phyloP scores from a whole-genome alignment of 2,888 invertebrate species.

The Tanytarsus gracilentus region DNA sequence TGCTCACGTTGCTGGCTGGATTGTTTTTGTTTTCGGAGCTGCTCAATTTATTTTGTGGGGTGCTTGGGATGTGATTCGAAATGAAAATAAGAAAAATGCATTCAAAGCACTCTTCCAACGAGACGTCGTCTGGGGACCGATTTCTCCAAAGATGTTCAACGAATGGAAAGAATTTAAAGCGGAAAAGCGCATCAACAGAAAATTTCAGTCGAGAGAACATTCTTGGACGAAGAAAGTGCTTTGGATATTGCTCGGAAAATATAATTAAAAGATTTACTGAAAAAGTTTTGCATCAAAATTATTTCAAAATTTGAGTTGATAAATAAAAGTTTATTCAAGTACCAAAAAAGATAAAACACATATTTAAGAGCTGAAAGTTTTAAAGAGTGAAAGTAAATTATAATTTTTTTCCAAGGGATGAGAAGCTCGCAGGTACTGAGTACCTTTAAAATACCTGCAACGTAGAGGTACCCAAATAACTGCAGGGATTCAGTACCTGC shows the following conservation, averaged over 20 bases:
- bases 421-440: no score
- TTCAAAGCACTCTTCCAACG: slow-evolving; percentile 40
- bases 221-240: slow-evolving; percentile 37
- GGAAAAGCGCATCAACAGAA: slow-evolving; percentile 43
- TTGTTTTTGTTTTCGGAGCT: slow-evolving; percentile 44
- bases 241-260: slow-evolving; percentile 35
- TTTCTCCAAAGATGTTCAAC: slow-evolving; percentile 44
- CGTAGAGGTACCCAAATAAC: no score
- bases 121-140: slow-evolving; percentile 57
- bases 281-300: no score
- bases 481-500: no score
- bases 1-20: slow-evolving; percentile 48
- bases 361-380: no score
- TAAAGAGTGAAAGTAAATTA: no score
- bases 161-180: slow-evolving; percentile 53
- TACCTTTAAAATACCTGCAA: no score
- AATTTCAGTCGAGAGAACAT: slow-evolving; percentile 34
- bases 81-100: slow-evolving; percentile 36
- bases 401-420: no score
- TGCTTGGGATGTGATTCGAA: slow-evolving; percentile 36
- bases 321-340: no score
- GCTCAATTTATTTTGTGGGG: slow-evolving; percentile 47
- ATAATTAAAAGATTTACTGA: no score
- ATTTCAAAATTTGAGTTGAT: no score
- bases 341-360: no score